Conservation (phyloP, 2,888 invertebrate species). For the Luperina nickerlii region DNA sequence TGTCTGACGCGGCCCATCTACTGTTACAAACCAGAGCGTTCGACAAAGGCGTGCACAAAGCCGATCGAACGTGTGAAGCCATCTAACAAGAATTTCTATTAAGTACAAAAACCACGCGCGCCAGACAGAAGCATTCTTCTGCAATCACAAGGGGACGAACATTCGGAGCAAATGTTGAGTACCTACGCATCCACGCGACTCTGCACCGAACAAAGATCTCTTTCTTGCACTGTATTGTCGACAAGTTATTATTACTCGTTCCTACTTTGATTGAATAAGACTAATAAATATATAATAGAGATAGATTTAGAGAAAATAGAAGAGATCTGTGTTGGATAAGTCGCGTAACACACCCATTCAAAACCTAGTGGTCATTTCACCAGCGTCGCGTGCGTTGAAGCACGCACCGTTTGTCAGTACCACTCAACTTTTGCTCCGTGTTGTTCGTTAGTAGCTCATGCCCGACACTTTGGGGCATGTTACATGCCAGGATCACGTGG, state of each 20-base stretch:
- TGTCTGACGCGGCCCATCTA: constrained; percentile 52
- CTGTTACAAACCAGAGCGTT: constrained; percentile 52
- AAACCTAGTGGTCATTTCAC: constrained; percentile 67
- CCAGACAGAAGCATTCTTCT: constrained; percentile 53
- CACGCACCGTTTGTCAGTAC: constrained; percentile 29
- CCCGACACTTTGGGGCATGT: constrained; percentile 64
- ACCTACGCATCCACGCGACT: constrained; percentile 14
- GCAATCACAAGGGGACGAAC: constrained; percentile 37
- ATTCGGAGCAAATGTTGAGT: constrained; percentile 60
- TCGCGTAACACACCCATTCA: constrained; percentile 41
- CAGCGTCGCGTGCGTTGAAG: constrained; percentile 18
- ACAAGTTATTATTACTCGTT: constrained; percentile 41
- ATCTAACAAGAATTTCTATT: constrained; percentile 67
- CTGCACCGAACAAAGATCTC: constrained; percentile 39
- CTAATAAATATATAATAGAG: constrained; percentile 58
- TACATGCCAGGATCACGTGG: constrained; percentile 78
- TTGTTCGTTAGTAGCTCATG: constrained; percentile 67
- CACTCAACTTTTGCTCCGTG: constrained; percentile 66
- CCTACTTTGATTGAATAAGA: constrained; percentile 58
- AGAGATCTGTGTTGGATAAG: constrained; percentile 34
- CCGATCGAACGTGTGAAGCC: constrained; percentile 69
- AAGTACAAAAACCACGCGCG: constrained; percentile 67
- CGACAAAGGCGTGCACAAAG: constrained; percentile 70
- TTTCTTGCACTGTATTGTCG: constrained; percentile 61
- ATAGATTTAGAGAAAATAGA: constrained; percentile 55